These are phyloP conservation scores for Rhagonycha lutea DNA, from an alignment of 2,888 invertebrate genomes.

Conservation along the genomic window DNA sequence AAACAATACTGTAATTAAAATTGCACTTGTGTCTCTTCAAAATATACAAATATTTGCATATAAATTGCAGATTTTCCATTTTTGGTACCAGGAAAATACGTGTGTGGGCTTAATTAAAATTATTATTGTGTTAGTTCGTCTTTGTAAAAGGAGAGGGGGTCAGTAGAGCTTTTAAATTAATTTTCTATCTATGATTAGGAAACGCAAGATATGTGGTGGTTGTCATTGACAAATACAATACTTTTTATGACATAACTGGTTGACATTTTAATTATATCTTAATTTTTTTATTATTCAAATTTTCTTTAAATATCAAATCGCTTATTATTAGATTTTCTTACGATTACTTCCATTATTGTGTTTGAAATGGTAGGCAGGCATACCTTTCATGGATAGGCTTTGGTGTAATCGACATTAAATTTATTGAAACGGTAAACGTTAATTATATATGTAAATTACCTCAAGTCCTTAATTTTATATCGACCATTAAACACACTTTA, in stretches of 20 bases:
- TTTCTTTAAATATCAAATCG: background rate
- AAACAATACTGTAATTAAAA: background rate
- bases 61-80: background rate
- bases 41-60: background rate
- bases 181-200: background rate
- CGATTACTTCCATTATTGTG: background rate
- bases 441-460: conserved; percentile 17
- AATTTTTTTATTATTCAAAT: background rate
- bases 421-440: conserved; percentile 11
- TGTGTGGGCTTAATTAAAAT: background rate
- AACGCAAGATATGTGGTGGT: background rate
- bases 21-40: background rate
- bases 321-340: background rate
- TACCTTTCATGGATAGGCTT: background rate
- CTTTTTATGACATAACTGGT: background rate
- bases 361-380: background rate
- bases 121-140: background rate
- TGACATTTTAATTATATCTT: background rate
- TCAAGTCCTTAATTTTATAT: background rate
- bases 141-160: too few relatives aligned
- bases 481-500: conserved; percentile 1
- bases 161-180: too few relatives aligned
- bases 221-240: background rate
- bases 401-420: conserved; percentile 11
- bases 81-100: background rate